Base-by-base conservation (phyloP, 2,888 invertebrate genomes). In the Cephonodes hylas region DNA sequence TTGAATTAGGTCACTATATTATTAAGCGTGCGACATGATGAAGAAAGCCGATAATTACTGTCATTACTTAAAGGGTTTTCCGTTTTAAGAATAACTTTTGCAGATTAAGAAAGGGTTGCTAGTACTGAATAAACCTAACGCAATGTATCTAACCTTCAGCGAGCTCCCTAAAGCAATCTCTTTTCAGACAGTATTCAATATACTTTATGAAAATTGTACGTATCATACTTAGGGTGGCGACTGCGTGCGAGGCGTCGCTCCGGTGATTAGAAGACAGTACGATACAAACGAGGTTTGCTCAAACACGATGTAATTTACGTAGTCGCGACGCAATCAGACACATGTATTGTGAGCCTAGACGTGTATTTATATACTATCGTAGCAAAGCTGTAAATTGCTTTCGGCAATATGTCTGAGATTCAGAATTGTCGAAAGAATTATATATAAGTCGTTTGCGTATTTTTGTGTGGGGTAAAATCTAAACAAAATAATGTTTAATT, bases 291-390 rank as follows among this genome's bases (percentile, higher is more conserved):
- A 81, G 81, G 77, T 86, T 86, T 80, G 75, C 70, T 72, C 69
- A 81, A 73, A 73, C 73, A 79, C 71, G 74, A 75, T 72, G 79
- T 83, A 83, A 86, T 87, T 85, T 85, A 72, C 77, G 76, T 74
- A 80, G 87, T 77, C 88, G 85, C 86, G 87, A 70, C 89, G 88
- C 88, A 90, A 90, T 90, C 90, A 89, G 81, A 59, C 70, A 67
- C 68, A 69, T 64, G 73, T 80, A 86, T 86, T 88, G 83, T 88
- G 72, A 58, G 65, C 64, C 61, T 68, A 65, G 66, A 63, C 59
- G 65, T 64, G 59, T 70, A 62, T 64, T 69, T 68, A 66, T 56
- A 42, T 60, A 48, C 56, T 4, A 58, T 60, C 60, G 48, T 58
- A 27, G 42, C 60, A 34, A 59, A 59, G 58, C 48, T n/a, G 44